Evolutionary conservation across 2,888 invertebrate genomes (phyloP).

Genomic region (Lasioglossum figueresi): DNA sequence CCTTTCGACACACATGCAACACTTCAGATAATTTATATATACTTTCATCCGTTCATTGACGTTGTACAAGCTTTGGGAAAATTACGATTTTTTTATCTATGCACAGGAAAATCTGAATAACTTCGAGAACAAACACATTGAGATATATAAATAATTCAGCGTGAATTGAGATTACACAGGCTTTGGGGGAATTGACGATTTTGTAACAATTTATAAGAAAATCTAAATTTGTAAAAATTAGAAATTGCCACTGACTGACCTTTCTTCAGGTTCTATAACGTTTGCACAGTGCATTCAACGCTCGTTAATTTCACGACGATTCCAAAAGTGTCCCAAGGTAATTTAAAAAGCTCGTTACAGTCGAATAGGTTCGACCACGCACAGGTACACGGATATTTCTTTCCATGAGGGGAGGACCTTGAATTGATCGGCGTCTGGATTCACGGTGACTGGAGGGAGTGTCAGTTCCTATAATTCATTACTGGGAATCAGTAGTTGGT

Average conservation of each 20-base stretch:
- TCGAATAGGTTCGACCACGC: conserved; percentile 16
- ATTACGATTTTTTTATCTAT: neutral
- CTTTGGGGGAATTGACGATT: neutral
- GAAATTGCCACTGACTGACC: neutral
- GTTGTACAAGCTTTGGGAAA: neutral
- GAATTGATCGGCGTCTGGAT: conserved; percentile 58
- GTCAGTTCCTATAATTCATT: conserved; percentile 66
- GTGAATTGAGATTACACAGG: neutral
- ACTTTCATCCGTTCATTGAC: too few species aligned
- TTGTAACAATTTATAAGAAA: too few species aligned
- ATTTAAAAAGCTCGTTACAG: conserved; percentile 67
- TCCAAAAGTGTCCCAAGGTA: conserved; percentile 60
- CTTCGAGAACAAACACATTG: too few species aligned
- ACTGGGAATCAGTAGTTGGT: conserved; percentile 52
- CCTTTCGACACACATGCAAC: neutral
- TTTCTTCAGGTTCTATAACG: neutral
- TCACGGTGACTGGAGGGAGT: conserved; percentile 55
- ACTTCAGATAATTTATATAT: neutral
- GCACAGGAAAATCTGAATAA: too few species aligned
- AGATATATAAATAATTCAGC: too few species aligned
- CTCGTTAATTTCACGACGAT: conserved; percentile 67
- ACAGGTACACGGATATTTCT: conserved; percentile 22
- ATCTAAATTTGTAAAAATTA: neutral
- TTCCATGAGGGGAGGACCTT: conserved; percentile 36
- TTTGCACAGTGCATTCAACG: conserved; percentile 55